Conservation (phyloP, 2,113 vertebrate genomes). For the Catharus minimus region DNA sequence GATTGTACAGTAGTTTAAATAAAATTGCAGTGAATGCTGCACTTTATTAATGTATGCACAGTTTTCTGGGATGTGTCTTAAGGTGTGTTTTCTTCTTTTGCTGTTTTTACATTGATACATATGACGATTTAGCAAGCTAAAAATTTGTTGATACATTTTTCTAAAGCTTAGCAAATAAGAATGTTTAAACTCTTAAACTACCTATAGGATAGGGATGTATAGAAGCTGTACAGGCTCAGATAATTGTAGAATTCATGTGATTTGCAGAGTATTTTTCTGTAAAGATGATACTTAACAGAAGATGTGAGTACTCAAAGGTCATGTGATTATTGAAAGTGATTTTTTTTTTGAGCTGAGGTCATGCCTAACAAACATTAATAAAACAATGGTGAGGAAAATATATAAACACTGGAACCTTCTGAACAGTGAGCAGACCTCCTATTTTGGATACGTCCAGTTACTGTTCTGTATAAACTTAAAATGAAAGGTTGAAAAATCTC, state of each 20-base stretch:
- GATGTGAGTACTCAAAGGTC: neutral
- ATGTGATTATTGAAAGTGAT: neutral
- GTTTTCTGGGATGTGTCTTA: neutral
- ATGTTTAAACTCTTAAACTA: neutral
- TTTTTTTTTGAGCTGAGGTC: neutral
- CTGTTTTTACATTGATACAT: neutral
- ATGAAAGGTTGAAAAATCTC: neutral
- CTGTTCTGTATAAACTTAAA: neutral
- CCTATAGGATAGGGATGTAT: neutral
- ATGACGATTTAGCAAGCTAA: neutral
- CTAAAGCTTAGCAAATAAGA: neutral
- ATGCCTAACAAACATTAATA: neutral
- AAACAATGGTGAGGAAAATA: neutral
- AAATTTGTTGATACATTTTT: neutral
- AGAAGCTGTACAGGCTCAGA: neutral
- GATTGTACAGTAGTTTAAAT: neutral
- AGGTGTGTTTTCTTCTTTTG: neutral
- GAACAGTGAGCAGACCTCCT: neutral
- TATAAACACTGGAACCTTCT: neutral
- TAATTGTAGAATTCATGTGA: neutral
- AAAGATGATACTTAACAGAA: neutral
- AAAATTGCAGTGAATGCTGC: neutral
- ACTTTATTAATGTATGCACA: neutral
- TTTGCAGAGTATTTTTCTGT: neutral
- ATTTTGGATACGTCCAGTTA: neutral